Percentiles rank a stretch among this genome's conserved stretches.
Evolutionary conservation across 2,797 vertebrate species (phyloP).

Genomic region (Notoglanidium macrostoma): DNA sequence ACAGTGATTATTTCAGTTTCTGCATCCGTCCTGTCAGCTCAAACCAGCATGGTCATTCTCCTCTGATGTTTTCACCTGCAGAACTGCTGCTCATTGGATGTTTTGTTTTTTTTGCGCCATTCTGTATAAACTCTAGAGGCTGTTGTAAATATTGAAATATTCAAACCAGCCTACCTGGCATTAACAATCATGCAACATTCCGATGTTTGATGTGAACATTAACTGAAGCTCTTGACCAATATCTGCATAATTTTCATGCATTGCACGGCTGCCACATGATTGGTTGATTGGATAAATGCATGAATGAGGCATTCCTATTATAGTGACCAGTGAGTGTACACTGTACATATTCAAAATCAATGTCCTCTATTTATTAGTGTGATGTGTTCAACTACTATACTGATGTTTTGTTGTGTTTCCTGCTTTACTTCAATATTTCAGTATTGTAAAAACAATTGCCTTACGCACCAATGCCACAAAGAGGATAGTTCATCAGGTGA

Average conservation of each 20-base stretch:
- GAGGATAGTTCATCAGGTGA: not conserved
- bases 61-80: no score
- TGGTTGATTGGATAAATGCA: not conserved
- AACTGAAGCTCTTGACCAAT: not conserved
- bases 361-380: not conserved
- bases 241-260: not conserved
- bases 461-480: not conserved
- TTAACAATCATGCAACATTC: not conserved
- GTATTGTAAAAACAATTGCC: not conserved
- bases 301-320: constrained; percentile 6
- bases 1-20: not conserved
- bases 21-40: not conserved
- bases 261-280: not conserved
- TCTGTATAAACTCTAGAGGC: no score
- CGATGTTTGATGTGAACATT: not conserved
- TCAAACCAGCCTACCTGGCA: no score
- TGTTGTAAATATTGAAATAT: no score
- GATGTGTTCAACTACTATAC: not conserved
- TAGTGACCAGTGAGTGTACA: constrained; percentile 1
- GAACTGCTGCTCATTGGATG: no score
- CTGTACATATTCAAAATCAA: not conserved
- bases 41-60: not conserved
- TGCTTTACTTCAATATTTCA: not conserved
- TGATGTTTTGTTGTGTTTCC: not conserved
- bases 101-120: no score